phyloP scores from a whole-genome alignment of 1,140 invertebrate genomes.

The Euura saliciscinereae region DNA sequence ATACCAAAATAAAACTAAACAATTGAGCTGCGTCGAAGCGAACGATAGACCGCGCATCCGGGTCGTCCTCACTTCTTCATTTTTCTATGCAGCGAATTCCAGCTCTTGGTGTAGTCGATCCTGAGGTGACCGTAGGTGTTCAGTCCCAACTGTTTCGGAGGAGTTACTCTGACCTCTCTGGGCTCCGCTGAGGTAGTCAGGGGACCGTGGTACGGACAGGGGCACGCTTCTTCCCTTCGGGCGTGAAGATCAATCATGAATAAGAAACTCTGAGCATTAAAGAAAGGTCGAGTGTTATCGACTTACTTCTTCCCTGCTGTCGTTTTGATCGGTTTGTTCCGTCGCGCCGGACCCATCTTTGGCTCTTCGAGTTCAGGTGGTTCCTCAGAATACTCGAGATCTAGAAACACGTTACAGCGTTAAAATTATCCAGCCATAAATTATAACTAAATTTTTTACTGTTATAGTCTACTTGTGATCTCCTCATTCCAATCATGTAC shows the following conservation, averaged over 20 bases:
- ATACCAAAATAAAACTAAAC: too few species aligned
- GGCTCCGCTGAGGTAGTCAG: neutral
- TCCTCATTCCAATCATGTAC: too few species aligned
- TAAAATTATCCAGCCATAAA: too few species aligned
- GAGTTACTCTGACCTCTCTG: slow-evolving; percentile 10
- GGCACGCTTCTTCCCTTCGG: neutral
- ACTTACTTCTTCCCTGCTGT: neutral
- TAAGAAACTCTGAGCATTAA: too few species aligned
- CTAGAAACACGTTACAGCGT: neutral
- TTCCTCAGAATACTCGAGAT: neutral
- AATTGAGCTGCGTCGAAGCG: too few species aligned
- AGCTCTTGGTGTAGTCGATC: slow-evolving; percentile 77
- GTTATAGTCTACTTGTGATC: too few species aligned
- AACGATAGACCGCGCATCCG: too few species aligned
- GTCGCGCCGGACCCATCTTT: neutral
- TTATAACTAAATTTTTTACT: too few species aligned
- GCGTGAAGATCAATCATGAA: too few species aligned
- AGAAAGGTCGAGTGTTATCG: too few species aligned
- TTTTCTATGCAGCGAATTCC: slow-evolving; percentile 71
- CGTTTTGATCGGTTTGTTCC: neutral
- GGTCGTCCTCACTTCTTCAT: slow-evolving; percentile 59
- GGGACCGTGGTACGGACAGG: neutral
- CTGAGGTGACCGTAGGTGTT: slow-evolving; percentile 74
- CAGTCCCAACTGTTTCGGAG: slow-evolving; percentile 61
- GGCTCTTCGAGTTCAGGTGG: neutral